These are phyloP conservation scores for Oscheius onirici DNA, from an alignment of 2,888 invertebrate species.

Conservation along the genomic window DNA sequence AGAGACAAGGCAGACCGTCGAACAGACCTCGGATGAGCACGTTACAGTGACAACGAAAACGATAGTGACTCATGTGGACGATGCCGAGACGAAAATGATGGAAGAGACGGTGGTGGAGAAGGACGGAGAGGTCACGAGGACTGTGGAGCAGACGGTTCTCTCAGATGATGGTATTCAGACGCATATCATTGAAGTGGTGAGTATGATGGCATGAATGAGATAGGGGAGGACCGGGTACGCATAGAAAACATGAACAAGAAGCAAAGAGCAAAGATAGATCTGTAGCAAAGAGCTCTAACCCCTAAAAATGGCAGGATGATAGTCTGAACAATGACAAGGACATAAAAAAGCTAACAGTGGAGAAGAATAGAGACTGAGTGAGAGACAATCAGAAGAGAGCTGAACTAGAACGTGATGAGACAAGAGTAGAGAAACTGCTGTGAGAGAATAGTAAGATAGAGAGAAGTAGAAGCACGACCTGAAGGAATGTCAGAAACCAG, in stretches of 20 bases:
- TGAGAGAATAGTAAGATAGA: no score
- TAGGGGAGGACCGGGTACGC: not conserved
- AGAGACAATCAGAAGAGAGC: no score
- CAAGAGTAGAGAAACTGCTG: no score
- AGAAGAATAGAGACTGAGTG: no score
- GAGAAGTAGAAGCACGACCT: no score
- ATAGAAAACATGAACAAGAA: not conserved
- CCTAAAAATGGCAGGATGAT: not conserved
- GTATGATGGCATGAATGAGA: not conserved
- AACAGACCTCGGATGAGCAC: slow-evolving; percentile 26
- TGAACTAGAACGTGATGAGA: no score
- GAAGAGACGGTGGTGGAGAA: slow-evolving; percentile 50
- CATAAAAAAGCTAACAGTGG: not conserved
- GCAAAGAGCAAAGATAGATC: not conserved
- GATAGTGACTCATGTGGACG: slow-evolving; percentile 48
- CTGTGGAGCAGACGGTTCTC: slow-evolving; percentile 46
- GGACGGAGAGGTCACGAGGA: slow-evolving; percentile 45
- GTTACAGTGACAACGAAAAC: slow-evolving; percentile 46
- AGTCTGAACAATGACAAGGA: not conserved
- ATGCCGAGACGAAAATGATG: slow-evolving; percentile 49
- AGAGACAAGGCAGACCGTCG: slow-evolving; percentile 26
- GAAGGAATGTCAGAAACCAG: no score
- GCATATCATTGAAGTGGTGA: slow-evolving; percentile 43
- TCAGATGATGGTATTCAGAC: slow-evolving; percentile 45
- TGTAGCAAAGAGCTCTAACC: not conserved